These are phyloP conservation scores for Pandion haliaetus DNA, from an alignment of 2,113 vertebrate genomes.

Conservation along the genomic window DNA sequence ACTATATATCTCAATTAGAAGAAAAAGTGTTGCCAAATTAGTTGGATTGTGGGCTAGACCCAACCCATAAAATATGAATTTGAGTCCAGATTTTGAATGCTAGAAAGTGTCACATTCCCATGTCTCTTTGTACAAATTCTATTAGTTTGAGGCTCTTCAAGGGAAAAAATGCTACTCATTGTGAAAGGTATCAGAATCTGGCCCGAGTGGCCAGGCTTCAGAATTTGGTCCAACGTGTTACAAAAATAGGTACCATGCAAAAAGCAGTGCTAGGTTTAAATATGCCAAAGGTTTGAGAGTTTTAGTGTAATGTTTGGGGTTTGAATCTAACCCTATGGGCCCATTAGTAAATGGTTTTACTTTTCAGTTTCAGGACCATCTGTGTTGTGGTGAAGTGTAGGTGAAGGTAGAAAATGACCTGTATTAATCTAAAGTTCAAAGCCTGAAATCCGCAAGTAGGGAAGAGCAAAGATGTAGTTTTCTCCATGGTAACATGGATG, in stretches of 20 bases:
- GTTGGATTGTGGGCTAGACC: not conserved
- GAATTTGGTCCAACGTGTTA: not conserved
- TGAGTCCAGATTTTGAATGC: not conserved
- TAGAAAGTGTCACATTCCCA: not conserved
- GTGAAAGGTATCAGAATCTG: not conserved
- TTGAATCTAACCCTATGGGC: constrained; percentile 24
- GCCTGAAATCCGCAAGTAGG: not conserved
- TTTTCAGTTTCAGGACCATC: not conserved
- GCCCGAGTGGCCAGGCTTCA: not conserved
- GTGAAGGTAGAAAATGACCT: constrained; percentile 27
- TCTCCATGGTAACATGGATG: constrained; percentile 36
- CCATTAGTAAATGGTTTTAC: constrained; percentile 9
- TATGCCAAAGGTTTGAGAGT: not conserved
- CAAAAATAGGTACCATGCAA: not conserved
- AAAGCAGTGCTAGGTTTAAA: not conserved
- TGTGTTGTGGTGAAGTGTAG: constrained; percentile 25
- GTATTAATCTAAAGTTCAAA: constrained; percentile 50
- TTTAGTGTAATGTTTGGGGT: constrained; percentile 14
- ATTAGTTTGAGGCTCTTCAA: not conserved
- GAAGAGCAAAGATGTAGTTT: not conserved
- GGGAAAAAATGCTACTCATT: not conserved
- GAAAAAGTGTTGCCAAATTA: constrained; percentile 2
- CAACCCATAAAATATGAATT: not conserved
- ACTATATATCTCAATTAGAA: not conserved
- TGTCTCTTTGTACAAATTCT: not conserved